Conservation (phyloP, 2,113 vertebrate species). For the Amblyopsis rosae region DNA sequence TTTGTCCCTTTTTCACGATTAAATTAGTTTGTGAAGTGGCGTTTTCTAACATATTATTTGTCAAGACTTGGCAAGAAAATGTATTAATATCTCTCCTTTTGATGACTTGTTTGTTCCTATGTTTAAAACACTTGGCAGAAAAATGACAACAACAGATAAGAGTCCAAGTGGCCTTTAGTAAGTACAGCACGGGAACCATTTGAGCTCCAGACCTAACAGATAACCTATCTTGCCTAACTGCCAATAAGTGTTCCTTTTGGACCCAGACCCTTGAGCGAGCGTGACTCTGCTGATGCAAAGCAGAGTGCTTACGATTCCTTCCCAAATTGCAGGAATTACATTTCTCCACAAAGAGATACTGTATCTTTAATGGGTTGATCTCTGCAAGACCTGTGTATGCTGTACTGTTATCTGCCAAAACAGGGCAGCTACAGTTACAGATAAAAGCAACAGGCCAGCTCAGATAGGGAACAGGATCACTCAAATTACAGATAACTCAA, state of each 20-base stretch:
- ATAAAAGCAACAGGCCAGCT: slow-evolving; percentile 24
- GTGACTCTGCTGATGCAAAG: slow-evolving; percentile 54
- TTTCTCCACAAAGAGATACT: background rate
- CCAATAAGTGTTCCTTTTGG: background rate
- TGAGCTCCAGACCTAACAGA: slow-evolving; percentile 46
- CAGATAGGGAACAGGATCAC: slow-evolving; percentile 42
- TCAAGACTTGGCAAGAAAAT: background rate
- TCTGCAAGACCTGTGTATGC: slow-evolving; percentile 27
- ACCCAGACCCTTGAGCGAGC: slow-evolving; percentile 16
- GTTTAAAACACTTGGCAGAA: slow-evolving; percentile 18
- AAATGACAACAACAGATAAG: slow-evolving; percentile 24
- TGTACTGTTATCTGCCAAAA: slow-evolving; percentile 53
- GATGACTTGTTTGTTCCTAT: slow-evolving; percentile 5
- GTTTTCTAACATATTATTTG: background rate
- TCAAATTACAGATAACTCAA: slow-evolving; percentile 27
- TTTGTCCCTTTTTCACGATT: background rate
- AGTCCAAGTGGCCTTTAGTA: slow-evolving; percentile 36
- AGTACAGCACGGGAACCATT: slow-evolving; percentile 51
- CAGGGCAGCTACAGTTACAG: slow-evolving; percentile 35
- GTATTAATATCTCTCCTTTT: background rate
- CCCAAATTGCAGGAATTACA: background rate
- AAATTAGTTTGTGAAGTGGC: background rate
- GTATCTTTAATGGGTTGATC: slow-evolving; percentile 7
- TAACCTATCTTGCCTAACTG: slow-evolving; percentile 53
- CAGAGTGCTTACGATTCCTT: slow-evolving; percentile 45